Evolutionary conservation across 2,113 vertebrate genomes (phyloP), one percentile per base, ranked within the genome.

Genomic region (Limanda limanda): DNA sequence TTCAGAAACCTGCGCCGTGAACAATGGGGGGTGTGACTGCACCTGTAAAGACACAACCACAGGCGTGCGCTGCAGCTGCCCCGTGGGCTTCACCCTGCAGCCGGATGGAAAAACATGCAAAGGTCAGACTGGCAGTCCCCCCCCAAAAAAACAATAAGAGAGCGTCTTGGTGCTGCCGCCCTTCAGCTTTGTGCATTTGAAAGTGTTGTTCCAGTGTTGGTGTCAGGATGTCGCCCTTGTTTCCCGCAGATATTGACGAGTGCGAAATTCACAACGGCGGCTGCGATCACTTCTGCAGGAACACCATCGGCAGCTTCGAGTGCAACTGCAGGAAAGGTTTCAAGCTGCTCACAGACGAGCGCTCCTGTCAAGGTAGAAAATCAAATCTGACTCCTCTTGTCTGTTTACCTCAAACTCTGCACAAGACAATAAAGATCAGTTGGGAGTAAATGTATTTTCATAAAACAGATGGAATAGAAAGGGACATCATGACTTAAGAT

Each of bases 31-130:
- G 78, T 99, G 98, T 17, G 98, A 99, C 89, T 97, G 97, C 59
- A 98, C 96, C 4, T 99, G 98, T 74, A 98, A 98, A 81, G 98
- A 99, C 86, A 99, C 98, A 14, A 97, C 97, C 0, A 99, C 98
- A 0, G 98, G 98, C 0, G 98, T 99, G 60, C 97, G 96, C 91
- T 99, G 98, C 91, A 99, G 97, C 86, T 99, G 98, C 86, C 97
- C 98, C 0, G 82, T 96, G 0, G 98, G 98, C 69, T 99, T 99
- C 91, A 98, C 94, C 0, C 95, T 99, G 78, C 98, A 99, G 94
- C 89, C 96, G 14, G 97, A 99, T 83, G 97, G 94, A 71, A 99
- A 99, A 91, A 96, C 97, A 0, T 99, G 98, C 90, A 97, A 98
- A 98, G 98, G 98, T 98, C 91, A 91, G 89, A 31, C 25, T 18